Evolutionary conservation across 2,797 vertebrate genomes (phyloP), one percentile per base, ranked within the genome.

Genomic region (Distichodus sexfasciatus): DNA sequence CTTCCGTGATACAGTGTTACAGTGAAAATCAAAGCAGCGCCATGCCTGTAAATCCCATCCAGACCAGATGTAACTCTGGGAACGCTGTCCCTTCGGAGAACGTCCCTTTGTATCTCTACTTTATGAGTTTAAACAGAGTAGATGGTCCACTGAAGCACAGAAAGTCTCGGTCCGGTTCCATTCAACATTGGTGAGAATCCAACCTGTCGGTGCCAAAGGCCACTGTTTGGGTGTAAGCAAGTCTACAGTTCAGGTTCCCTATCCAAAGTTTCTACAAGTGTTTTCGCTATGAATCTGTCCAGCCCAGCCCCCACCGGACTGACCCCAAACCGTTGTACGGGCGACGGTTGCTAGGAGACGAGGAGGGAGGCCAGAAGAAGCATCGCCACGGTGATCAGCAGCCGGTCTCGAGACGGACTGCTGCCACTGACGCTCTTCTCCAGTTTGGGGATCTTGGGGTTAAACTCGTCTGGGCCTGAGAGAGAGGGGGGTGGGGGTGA

Each of bases 401-500:
- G 91, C 69, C 94, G 94, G 85, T 96, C 94, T 69, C 93, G 85
- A 66, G 95, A 95, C 1, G 95, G 95, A 82, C 95, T 97, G 87
- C 94, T 98, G 72, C 96, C 96, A 0, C 96, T 98, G 78, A 98
- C 92, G 40, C 96, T 98, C 85, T 97, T 97, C 92, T 98, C 96
- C 88, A 98, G 89, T 72, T 97, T 97, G 77, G 96, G 95, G 83
- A 96, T 91, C 87, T 95, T 94, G 0, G 94, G 93, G 84, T 94
- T 94, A 85, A 95, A 97, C 77, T 96, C 91, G 73, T 96, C 96
- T 98, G 82, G 36, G 53, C 81, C 0, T 72, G 8, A 55, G 10
- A 63, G 61, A 72, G 31, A 55, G 67, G 63, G 40, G 66, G n/a
- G n/a, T n/a, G n/a, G n/a, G n/a, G n/a, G n/a, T n/a, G n/a, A 29